Evolutionary conservation across 2,797 vertebrate species (phyloP).

Genomic region (Champsocephalus esox): DNA sequence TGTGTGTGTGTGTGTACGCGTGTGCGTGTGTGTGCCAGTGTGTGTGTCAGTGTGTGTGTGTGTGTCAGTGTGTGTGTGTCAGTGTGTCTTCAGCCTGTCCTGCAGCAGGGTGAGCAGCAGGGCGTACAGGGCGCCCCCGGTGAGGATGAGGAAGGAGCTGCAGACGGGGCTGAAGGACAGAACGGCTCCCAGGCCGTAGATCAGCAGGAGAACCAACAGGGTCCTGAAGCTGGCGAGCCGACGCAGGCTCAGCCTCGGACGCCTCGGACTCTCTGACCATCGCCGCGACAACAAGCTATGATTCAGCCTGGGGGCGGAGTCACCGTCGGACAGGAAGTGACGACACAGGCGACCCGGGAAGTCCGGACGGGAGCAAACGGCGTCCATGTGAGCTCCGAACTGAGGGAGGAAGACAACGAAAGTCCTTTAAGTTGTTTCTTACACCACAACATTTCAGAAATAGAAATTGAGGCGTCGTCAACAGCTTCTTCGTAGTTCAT

Average conservation of each 20-base stretch:
- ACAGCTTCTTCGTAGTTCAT: too few species aligned
- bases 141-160: constrained; percentile 85
- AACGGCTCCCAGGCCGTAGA: constrained; percentile 85
- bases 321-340: constrained; percentile 83
- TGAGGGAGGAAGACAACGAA: constrained; percentile 56
- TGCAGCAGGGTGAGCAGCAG: constrained; percentile 82
- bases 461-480: too few species aligned
- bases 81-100: constrained; percentile 83
- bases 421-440: too few species aligned
- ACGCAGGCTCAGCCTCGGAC: constrained; percentile 89
- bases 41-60: too few species aligned
- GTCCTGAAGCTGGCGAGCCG: constrained; percentile 92
- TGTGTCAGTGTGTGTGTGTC: too few species aligned
- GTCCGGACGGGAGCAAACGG: constrained; percentile 89
- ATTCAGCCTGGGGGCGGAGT: constrained; percentile 16
- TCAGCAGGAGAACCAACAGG: constrained; percentile 82
- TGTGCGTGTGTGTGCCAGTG: too few species aligned
- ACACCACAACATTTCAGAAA: too few species aligned
- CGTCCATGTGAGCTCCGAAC: constrained; percentile 89
- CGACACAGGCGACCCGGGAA: constrained; percentile 90
- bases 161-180: constrained; percentile 83
- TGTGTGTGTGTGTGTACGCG: too few species aligned
- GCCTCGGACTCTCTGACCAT: constrained; percentile 28
- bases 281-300: constrained; percentile 75
- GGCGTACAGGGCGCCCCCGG: constrained; percentile 84